Conservation (phyloP, 1,140 invertebrate genomes). For the Gonatopus flavifemur region DNA sequence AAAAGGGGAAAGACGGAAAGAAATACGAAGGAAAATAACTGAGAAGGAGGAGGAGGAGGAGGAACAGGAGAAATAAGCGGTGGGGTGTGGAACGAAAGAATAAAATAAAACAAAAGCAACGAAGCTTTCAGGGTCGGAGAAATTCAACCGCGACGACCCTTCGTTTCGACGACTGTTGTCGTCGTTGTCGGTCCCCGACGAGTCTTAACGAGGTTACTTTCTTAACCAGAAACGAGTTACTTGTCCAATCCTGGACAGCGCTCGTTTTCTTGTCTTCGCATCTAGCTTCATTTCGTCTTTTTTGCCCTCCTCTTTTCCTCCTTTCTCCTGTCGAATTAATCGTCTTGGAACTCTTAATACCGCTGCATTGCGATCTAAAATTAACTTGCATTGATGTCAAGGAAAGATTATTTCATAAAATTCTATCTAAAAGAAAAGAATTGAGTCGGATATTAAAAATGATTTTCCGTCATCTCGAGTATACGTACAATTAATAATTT, state of each 20-base stretch:
- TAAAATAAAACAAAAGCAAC: constrained; percentile 26
- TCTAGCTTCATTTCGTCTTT: no score
- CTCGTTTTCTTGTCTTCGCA: no score
- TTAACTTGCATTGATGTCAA: no score
- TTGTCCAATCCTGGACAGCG: no score
- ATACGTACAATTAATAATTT: no score
- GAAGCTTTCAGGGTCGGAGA: constrained; percentile 27
- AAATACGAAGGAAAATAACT: not conserved
- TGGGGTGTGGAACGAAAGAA: constrained; percentile 5
- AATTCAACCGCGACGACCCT: constrained; percentile 24
- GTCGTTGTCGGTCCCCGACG: not conserved
- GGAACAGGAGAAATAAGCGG: constrained; percentile 5
- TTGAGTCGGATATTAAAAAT: no score
- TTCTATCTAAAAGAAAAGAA: no score
- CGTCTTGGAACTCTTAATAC: no score
- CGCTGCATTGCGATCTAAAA: no score
- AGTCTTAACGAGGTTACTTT: constrained; percentile 31
- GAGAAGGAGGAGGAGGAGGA: not conserved
- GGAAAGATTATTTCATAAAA: no score
- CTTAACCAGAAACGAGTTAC: constrained; percentile 22
- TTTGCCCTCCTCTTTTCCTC: no score
- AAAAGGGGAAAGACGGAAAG: not conserved
- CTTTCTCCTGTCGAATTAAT: not conserved
- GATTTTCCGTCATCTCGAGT: no score
- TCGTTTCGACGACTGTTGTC: not conserved